Evolutionary conservation across 2,888 invertebrate genomes (phyloP), one percentile per base, ranked within the genome.

Genomic region (Melipona bicolor): DNA sequence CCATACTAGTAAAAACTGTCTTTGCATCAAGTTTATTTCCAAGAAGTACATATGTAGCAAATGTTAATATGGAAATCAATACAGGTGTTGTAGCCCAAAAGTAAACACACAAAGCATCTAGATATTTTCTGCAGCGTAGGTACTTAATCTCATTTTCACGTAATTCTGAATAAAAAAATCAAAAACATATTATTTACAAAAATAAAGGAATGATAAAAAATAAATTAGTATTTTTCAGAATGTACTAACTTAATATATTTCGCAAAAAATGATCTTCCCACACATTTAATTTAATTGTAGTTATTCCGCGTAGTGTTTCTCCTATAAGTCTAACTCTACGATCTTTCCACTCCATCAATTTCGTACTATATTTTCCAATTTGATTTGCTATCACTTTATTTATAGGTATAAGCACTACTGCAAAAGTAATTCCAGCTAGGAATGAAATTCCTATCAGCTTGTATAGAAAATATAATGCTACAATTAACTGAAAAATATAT

Each of bases 21-120:
- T 99, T 97, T 4, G 99, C 98, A 69, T 97, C 97, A 17, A 99
- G 95, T 70, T 96, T 95, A 95, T 97, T 96, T 81, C 98, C 97
- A 88, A 98, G 93, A n/a, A 97, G 94, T 49, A 97, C 96, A 91
- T 97, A 98, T 13, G 97, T 96, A 21, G 96, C 96, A 91, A 98
- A 97, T 0, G 98, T 98, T 17, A 98, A 95, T 80, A 98, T 96
- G 3, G 98, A 97, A 91, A 98, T 98, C 32, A 98, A 94, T 49
- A 99, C 98, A 0, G 99, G 99, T 13, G 99, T 99, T 0, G 98
- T 98, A 0, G 99, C 99, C 99, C 99, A 99, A 94, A 99, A 97
- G 94, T 98, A 99, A 21, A 99, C 99, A 95, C 99, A 99, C 83
- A 99, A 95, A 0, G 99, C 99, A 95, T 99, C 99, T 88, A 99